phyloP scores from a whole-genome alignment of 2,888 invertebrate genomes.

The Sylvicola fuscatus region DNA sequence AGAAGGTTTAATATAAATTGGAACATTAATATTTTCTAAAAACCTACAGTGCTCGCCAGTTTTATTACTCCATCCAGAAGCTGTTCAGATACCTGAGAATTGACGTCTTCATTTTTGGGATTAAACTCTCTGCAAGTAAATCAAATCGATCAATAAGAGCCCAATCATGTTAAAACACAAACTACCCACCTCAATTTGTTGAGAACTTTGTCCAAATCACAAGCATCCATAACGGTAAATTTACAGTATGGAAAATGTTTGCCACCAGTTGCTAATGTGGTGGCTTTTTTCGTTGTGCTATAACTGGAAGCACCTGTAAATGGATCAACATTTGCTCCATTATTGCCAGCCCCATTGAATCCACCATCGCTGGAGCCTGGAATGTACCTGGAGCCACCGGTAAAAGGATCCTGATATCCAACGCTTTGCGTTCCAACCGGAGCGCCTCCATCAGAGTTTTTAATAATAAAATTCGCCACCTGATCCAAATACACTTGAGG shows the following conservation, averaged over 20 bases:
- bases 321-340: slow-evolving; percentile 34
- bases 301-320: slow-evolving; percentile 51
- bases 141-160: not conserved
- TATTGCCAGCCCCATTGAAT: slow-evolving; percentile 12
- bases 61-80: slow-evolving; percentile 40
- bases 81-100: slow-evolving; percentile 30
- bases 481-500: slow-evolving; percentile 75
- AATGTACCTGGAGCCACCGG: slow-evolving; percentile 43
- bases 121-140: slow-evolving; percentile 39
- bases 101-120: slow-evolving; percentile 31
- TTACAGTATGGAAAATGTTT: slow-evolving; percentile 25
- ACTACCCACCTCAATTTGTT: slow-evolving; percentile 34
- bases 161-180: not conserved
- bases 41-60: slow-evolving; percentile 29
- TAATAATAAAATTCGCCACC: slow-evolving; percentile 82
- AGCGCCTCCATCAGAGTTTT: slow-evolving; percentile 34
- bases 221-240: slow-evolving; percentile 55
- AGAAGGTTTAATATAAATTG: not conserved
- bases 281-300: slow-evolving; percentile 29
- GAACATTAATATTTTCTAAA: not conserved
- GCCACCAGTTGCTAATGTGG: slow-evolving; percentile 12
- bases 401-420: slow-evolving; percentile 42
- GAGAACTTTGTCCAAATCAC: slow-evolving; percentile 50
- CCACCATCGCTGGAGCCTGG: slow-evolving; percentile 26
- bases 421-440: slow-evolving; percentile 9